Percentiles rank a stretch among this genome's conserved stretches.
Evolutionary conservation across 2,888 invertebrate species (phyloP).

Genomic region (Pollenia griseotomentosa): DNA sequence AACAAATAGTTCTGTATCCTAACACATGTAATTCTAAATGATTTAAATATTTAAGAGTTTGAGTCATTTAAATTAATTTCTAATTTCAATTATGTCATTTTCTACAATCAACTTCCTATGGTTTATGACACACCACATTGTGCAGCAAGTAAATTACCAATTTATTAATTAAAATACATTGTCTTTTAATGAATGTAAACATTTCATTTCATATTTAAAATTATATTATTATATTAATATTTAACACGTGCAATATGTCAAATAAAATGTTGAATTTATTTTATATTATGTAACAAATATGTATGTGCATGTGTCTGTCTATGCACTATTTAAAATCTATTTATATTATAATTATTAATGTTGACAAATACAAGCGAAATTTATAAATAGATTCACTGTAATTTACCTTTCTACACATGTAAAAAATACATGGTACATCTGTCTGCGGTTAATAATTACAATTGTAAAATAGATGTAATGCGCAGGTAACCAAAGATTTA

Average conservation of each 20-base stretch:
- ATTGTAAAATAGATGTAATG: slow-evolving; percentile 54
- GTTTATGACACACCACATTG: background rate
- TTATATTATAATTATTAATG: slow-evolving; percentile 20
- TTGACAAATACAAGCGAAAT: slow-evolving; percentile 29
- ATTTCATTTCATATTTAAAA: background rate
- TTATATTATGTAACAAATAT: slow-evolving; percentile 40
- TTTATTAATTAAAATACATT: slow-evolving; percentile 52
- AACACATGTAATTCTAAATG: background rate
- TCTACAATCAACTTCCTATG: background rate
- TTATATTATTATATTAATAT: slow-evolving; percentile 29
- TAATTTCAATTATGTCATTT: background rate
- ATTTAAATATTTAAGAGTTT: background rate
- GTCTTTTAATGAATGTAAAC: slow-evolving; percentile 41
- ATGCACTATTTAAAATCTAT: background rate
- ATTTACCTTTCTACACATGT: slow-evolving; percentile 1
- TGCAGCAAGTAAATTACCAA: slow-evolving; percentile 21
- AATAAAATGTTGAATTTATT: slow-evolving; percentile 43
- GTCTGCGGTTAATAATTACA: slow-evolving; percentile 69
- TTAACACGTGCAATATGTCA: slow-evolving; percentile 54
- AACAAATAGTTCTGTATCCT: background rate
- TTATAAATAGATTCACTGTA: slow-evolving; percentile 20
- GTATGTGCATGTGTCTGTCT: background rate
- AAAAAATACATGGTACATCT: slow-evolving; percentile 21
- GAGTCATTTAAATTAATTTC: background rate
- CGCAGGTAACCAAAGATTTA: slow-evolving; percentile 52